Base-by-base conservation (phyloP, 2,797 vertebrate species). In the Orientallactaga sibirica region DNA sequence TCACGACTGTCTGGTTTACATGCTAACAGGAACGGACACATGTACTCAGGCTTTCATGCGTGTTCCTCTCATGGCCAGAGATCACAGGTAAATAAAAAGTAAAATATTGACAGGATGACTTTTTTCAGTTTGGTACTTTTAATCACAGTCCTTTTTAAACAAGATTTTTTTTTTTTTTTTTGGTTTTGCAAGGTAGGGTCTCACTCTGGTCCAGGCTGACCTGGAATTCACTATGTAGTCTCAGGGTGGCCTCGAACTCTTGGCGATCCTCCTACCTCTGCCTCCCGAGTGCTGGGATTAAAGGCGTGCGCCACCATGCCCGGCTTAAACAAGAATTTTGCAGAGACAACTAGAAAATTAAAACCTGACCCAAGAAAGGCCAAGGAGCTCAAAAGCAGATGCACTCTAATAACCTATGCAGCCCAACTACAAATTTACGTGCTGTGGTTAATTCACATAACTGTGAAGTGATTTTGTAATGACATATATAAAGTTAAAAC, bases 71-170 rank as follows among this genome's bases (percentile, higher is more conserved):
- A 83, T 76, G 25, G 67, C 29, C 78, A 61, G 15, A 55, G 92
- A 80, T 67, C 74, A 11, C 55, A 86, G 22, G 70, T 84, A 58
- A 79, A 62, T 43, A 27, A 71, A 79, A 95, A 92, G 27, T 58
- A 66, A 90, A 94, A 75, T 16, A 67, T 48, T 83, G 48, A 76
- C 15, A 86, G 37, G 75, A 70, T 75, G 27, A 7, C 75, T 70
- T 37, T 67, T 91, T 95, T 88, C 89, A 70, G 58, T 91, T 87
- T 91, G 81, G 67, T 77, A 74, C 29, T 84, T 73, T 74, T 81
- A 81, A 82, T 86, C 25, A 83, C 75, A 88, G 10, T 88, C 33
- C 5, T 85, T 43, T n/a, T 61, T 66, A 48, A 85, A 73, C 48
- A 74, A 81, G 68, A 79, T 82, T 71, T 73, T 78, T 19, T n/a